Evolutionary conservation across 30 jellyfish, hydroid and myxozoan species (phyloP).

Genomic region (Hydractinia symbiolongicarpus): DNA sequence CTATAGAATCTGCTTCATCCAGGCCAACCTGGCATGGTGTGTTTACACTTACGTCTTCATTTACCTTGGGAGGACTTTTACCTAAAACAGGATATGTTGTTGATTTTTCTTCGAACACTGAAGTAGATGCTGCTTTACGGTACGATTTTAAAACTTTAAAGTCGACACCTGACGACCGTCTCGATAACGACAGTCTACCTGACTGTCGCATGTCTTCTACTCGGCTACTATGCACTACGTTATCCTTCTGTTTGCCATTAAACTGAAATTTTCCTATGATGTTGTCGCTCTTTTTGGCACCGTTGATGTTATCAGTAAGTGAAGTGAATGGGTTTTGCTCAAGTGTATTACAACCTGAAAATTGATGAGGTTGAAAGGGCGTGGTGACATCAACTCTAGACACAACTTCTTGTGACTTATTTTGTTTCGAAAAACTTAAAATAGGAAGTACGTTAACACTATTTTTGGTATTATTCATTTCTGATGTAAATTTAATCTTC

Average conservation of each 20-base stretch:
- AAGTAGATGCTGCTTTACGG: neutral
- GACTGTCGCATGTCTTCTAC: neutral
- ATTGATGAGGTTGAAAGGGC: neutral
- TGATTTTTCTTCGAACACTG: too few species aligned
- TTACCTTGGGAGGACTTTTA: too few species aligned
- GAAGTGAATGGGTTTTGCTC: neutral
- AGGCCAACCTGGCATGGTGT: neutral
- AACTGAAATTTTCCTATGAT: neutral
- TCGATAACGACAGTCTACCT: neutral
- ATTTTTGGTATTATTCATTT: neutral
- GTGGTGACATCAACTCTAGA: neutral
- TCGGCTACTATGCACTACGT: neutral
- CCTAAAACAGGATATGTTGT: too few species aligned
- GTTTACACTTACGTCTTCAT: neutral
- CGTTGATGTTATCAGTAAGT: neutral
- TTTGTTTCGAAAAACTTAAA: neutral
- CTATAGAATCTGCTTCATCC: neutral
- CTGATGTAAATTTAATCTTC: neutral
- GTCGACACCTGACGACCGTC: conserved; percentile 34
- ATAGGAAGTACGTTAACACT: neutral
- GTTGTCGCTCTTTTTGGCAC: neutral
- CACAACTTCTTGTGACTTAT: neutral
- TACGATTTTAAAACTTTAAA: neutral
- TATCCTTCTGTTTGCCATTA: neutral
- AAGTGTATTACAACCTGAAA: neutral